Conservation (phyloP, 2,888 invertebrate genomes). For the Podabrus alpinus region DNA sequence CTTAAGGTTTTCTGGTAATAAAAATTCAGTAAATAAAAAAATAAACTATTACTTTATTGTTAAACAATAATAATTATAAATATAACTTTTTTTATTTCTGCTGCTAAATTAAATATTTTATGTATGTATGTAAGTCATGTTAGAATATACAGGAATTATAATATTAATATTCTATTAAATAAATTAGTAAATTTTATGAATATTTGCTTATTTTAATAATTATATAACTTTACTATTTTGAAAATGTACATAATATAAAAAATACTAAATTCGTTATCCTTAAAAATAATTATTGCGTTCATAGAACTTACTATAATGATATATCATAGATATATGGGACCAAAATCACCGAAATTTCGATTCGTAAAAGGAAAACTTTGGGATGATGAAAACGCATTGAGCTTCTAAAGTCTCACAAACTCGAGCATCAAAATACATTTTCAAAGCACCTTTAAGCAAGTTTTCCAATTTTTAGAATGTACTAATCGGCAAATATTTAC, state of each 20-base stretch:
- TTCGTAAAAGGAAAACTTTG: constrained; percentile 28
- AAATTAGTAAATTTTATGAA: not conserved
- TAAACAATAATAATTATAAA: not conserved
- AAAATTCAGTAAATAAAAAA: not conserved
- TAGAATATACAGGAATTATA: not conserved
- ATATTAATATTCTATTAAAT: not conserved
- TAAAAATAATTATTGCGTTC: constrained; percentile 61
- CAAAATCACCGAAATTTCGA: constrained; percentile 59
- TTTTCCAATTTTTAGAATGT: constrained; percentile 31
- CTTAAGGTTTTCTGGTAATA: not conserved
- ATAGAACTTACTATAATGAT: constrained; percentile 92
- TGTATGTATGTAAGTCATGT: not conserved
- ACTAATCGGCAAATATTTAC: constrained; percentile 55
- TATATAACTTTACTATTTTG: not conserved
- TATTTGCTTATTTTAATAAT: not conserved
- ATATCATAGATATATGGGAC: constrained; percentile 99
- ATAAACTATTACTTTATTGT: not conserved
- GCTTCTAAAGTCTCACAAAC: constrained; percentile 43
- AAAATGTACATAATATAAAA: not conserved
- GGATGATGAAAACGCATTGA: constrained; percentile 33
- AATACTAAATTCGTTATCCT: constrained; percentile 5
- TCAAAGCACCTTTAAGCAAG: constrained; percentile 8
- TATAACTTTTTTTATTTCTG: not conserved
- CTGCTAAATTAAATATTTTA: too few relatives aligned
- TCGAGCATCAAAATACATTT: constrained; percentile 40